Conservation (phyloP, 1,140 invertebrate species). For the Andrena cerasifolii region DNA sequence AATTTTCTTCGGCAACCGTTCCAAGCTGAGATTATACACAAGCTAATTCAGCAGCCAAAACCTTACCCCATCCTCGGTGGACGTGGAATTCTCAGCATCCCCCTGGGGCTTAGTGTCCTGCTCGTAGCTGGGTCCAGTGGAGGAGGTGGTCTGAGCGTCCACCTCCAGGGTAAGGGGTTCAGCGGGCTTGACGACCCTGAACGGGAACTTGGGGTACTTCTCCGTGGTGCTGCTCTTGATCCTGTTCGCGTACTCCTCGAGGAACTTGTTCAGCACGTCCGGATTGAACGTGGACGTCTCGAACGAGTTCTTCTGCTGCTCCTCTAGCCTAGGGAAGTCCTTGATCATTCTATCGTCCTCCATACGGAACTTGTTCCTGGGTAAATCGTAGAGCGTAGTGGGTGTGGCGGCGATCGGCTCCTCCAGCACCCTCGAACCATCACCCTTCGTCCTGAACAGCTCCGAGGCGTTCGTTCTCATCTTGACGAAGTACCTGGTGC, state of each 20-base stretch:
- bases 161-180: slow-evolving; percentile 79
- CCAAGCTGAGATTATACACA: no score
- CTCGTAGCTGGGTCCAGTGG: slow-evolving; percentile 69
- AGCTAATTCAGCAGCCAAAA: no score
- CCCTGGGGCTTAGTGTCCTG: slow-evolving; percentile 73
- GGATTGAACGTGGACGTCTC: slow-evolving; percentile 80
- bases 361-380: background rate
- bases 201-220: slow-evolving; percentile 77
- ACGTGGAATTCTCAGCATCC: slow-evolving; percentile 66
- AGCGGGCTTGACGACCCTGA: slow-evolving; percentile 78
- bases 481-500: slow-evolving; percentile 67
- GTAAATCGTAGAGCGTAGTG: slow-evolving; percentile 45
- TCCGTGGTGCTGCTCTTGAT: slow-evolving; percentile 79
- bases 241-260: slow-evolving; percentile 84
- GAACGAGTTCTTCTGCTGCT: slow-evolving; percentile 67
- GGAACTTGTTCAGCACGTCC: slow-evolving; percentile 84
- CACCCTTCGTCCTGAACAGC: slow-evolving; percentile 57
- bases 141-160: slow-evolving; percentile 76
- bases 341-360: slow-evolving; percentile 51
- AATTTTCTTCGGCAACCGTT: no score
- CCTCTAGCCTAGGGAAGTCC: slow-evolving; percentile 46
- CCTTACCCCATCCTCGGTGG: slow-evolving; percentile 47
- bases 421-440: slow-evolving; percentile 42
- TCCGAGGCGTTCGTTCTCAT: slow-evolving; percentile 60
- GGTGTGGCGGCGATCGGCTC: slow-evolving; percentile 51